Conservation (phyloP, 2,113 vertebrate genomes). For the Stictonetta naevosa region DNA sequence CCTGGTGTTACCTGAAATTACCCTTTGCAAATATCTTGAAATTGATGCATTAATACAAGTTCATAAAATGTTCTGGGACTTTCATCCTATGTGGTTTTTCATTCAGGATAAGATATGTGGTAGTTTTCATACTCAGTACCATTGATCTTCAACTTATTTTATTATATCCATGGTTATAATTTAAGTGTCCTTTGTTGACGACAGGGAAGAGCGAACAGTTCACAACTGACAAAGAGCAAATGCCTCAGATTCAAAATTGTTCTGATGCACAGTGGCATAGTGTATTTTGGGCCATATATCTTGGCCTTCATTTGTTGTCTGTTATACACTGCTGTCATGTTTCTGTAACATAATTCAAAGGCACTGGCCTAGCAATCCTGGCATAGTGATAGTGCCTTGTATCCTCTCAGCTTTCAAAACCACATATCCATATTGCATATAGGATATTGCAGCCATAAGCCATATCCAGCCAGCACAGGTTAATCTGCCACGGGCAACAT, state of each 20-base stretch:
- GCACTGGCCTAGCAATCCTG: not conserved
- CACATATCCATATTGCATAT: not conserved
- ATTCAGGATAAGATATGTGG: not conserved
- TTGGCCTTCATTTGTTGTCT: not conserved
- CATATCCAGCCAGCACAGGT: not conserved
- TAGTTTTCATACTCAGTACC: not conserved
- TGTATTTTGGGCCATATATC: not conserved
- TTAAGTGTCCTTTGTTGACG: not conserved
- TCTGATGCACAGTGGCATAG: not conserved
- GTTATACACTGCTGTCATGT: not conserved
- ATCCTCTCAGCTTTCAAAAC: not conserved
- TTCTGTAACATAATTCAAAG: not conserved
- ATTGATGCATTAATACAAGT: not conserved
- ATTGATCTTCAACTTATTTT: not conserved
- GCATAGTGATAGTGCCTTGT: not conserved
- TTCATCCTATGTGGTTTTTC: not conserved
- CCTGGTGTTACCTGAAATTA: not conserved
- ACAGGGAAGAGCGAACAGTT: not conserved
- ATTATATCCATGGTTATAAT: not conserved
- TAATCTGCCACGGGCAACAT: constrained; percentile 8
- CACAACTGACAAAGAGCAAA: not conserved
- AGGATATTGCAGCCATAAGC: constrained; percentile 18
- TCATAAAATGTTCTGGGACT: not conserved
- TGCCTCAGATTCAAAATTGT: not conserved
- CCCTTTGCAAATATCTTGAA: not conserved